A percentile compares a stretch with the other conserved stretches of the same genome.
These are phyloP conservation scores for Malurus splendens DNA, from an alignment of 2,797 vertebrate species.

Conservation along the genomic window DNA sequence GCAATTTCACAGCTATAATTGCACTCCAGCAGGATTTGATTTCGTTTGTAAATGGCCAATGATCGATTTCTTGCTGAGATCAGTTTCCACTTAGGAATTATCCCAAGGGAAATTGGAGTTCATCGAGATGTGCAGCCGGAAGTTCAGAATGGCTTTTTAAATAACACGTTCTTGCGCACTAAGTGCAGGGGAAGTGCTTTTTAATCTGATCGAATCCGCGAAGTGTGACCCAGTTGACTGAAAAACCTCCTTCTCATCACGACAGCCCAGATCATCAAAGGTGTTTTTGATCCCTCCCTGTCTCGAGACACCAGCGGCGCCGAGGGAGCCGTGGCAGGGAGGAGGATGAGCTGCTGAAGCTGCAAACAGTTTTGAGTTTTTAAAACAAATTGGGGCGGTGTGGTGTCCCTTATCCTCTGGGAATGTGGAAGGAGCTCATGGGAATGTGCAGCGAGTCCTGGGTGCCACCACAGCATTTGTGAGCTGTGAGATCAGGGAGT, in stretches of 20 bases:
- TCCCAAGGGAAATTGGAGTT: background rate
- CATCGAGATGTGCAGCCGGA: rapidly evolving
- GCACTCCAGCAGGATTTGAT: background rate
- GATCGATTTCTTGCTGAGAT: background rate
- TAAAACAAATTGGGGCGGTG: background rate
- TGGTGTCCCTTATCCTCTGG: background rate
- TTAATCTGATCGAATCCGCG: background rate
- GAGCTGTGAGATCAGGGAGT: rapidly evolving
- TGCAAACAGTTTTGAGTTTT: background rate
- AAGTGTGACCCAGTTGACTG: background rate
- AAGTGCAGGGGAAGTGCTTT: background rate
- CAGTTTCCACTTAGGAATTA: background rate
- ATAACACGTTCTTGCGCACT: background rate
- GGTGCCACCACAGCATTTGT: rapidly evolving
- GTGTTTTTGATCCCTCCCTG: background rate
- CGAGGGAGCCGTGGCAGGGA: background rate
- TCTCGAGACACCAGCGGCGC: rapidly evolving
- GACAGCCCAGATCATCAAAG: background rate
- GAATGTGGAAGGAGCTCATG: background rate
- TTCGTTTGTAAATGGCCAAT: background rate
- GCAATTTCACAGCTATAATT: background rate
- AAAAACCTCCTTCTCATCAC: background rate
- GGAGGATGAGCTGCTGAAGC: background rate
- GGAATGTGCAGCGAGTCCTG: background rate
- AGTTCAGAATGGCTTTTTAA: background rate